Evolutionary conservation across 2,113 vertebrate species (phyloP).

Genomic region (Rhipidura dahli): DNA sequence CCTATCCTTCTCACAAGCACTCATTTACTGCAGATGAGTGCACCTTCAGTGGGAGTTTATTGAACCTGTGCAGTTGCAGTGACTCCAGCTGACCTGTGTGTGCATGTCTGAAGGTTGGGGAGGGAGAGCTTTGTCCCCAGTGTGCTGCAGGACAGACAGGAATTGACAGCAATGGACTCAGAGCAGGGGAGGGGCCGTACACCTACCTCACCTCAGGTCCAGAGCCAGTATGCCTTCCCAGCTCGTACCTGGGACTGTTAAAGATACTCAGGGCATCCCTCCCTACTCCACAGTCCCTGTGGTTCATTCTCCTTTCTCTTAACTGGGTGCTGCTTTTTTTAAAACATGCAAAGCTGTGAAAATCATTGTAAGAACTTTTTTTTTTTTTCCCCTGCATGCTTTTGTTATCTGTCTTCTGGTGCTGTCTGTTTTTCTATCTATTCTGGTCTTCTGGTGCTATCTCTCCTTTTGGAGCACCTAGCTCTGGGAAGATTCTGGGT

Average conservation of each 20-base stretch:
- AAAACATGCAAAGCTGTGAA: background rate
- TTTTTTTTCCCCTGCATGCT: background rate
- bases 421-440: background rate
- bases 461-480: background rate
- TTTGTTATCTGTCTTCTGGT: background rate
- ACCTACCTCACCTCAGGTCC: background rate
- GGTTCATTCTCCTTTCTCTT: background rate
- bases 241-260: rapidly evolving
- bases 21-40: background rate
- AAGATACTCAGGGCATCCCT: background rate
- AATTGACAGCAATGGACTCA: rapidly evolving
- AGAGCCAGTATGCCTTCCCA: background rate
- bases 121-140: background rate
- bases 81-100: background rate
- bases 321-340: background rate
- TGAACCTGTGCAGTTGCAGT: background rate
- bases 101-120: rapidly evolving
- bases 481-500: background rate
- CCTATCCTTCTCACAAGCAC: background rate
- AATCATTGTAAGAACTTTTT: background rate
- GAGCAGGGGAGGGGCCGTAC: background rate
- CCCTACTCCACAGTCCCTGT: background rate
- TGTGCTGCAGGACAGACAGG: background rate
- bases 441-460: background rate
- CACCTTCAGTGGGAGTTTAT: background rate